Base-by-base conservation (phyloP, 2,113 vertebrate genomes). In the Apeltes quadracus region DNA sequence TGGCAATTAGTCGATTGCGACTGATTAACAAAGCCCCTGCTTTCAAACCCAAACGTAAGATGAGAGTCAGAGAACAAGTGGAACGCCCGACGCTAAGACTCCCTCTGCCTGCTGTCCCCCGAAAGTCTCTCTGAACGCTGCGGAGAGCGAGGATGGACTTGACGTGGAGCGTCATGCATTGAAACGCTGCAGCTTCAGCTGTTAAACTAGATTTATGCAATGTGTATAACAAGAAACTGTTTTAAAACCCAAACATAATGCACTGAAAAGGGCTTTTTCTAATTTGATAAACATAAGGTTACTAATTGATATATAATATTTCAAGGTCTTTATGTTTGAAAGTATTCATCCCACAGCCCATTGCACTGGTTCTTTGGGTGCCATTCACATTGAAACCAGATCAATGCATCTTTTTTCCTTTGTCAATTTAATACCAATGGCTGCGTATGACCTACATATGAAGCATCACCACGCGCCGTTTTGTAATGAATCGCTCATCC, bases 1-100 rank as follows among this genome's bases (percentile, higher is more conserved):
- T 72, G 54, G 88, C 89, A 91, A 92, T 93, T 92, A 93, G 80
- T 85, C 90, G 91, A 91, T 90, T 91, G 84, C 90, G 86, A 87
- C 85, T 91, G 91, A 92, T 84, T 91, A 87, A 91, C 80, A 81
- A 79, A 89, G 82, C 72, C 58, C 20, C 57, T 48, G 63, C 50
- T 81, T 62, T 69, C 71, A 50, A 2, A 34, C 67, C 65, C 69
- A 15, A 50, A 75, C 77, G 61, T 57, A 57, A 69, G 61, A 65
- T 44, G 27, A 27, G 38, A 79, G 76, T 63, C 27, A 13, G 36
- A 54, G 72, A 72, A 18, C n/a, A 29, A 69, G 66, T 53, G 46
- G 23, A 16, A 36, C n/a, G n/a, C n/a, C n/a, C n/a, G n/a, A n/a
- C n/a, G n/a, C n/a, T n/a, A n/a, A n/a, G n/a, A n/a, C n/a, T n/a